A percentile compares a stretch with the other conserved stretches of the same genome.
Evolutionary conservation across 2,113 vertebrate genomes (phyloP).

Genomic region (Acrocephalus kingi): DNA sequence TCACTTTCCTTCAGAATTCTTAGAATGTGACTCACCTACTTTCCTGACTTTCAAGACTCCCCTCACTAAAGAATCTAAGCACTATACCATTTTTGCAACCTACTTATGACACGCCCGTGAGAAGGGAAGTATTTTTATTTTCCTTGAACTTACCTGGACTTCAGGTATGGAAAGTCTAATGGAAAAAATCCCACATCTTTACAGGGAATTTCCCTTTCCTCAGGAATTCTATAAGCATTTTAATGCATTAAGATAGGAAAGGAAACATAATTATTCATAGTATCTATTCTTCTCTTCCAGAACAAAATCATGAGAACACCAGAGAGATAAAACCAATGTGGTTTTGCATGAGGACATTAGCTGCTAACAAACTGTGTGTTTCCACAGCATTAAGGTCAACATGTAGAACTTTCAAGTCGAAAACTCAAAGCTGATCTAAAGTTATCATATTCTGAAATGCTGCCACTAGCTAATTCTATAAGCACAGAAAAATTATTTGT

Average conservation of each 20-base stretch:
- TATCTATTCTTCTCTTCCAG: neutral
- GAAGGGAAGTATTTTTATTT: neutral
- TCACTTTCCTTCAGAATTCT: neutral
- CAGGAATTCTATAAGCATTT: neutral
- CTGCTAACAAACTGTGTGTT: neutral
- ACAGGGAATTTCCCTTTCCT: neutral
- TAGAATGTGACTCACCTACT: neutral
- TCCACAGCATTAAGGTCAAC: neutral
- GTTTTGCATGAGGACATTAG: neutral
- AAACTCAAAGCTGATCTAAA: neutral
- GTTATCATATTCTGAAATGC: neutral
- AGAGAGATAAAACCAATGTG: neutral
- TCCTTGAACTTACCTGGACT: neutral
- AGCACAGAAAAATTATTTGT: neutral
- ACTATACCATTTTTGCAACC: neutral
- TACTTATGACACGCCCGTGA: neutral
- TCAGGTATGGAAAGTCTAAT: neutral
- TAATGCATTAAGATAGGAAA: neutral
- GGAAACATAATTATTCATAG: neutral
- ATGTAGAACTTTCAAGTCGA: neutral
- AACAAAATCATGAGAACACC: neutral
- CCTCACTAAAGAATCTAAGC: neutral
- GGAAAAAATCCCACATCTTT: neutral
- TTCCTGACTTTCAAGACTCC: neutral
- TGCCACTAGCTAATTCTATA: neutral